A percentile compares a stretch with the other conserved stretches of the same genome.
phyloP scores from a whole-genome alignment of 2,888 invertebrate species.

The Aethes cnicana region DNA sequence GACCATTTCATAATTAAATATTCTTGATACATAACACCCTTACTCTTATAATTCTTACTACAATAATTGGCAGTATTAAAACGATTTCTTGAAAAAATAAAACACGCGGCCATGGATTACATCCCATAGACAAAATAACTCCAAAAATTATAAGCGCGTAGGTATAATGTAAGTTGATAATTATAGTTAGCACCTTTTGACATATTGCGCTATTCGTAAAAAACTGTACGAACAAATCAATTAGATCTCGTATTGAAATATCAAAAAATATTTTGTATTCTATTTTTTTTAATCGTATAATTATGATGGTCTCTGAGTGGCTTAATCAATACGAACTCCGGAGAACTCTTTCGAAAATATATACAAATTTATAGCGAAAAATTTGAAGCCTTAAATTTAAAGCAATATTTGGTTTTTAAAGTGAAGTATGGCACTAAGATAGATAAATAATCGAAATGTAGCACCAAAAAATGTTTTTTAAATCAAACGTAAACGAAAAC shows the following conservation, averaged over 20 bases:
- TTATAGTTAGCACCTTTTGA: slow-evolving; percentile 22
- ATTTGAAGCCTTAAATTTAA: slow-evolving; percentile 31
- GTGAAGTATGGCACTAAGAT: slow-evolving; percentile 29
- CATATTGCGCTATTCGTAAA: slow-evolving; percentile 8
- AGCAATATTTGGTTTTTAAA: slow-evolving; percentile 31
- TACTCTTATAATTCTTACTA: slow-evolving; percentile 4
- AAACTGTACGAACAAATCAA: background rate
- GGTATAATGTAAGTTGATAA: slow-evolving; percentile 11
- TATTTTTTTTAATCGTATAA: background rate
- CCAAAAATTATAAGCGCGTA: slow-evolving; percentile 5
- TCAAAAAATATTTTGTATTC: too few species aligned
- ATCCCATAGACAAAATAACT: slow-evolving; percentile 18
- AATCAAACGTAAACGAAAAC: background rate
- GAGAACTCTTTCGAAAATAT: slow-evolving; percentile 7
- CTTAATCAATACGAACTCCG: background rate
- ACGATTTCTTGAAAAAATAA: background rate
- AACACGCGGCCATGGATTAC: slow-evolving; percentile 6
- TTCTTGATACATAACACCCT: background rate
- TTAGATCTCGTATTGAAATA: background rate
- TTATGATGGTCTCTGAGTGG: background rate
- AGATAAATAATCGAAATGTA: slow-evolving; percentile 9
- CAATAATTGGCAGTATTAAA: slow-evolving; percentile 12
- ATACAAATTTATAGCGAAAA: slow-evolving; percentile 11
- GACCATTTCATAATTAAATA: background rate
- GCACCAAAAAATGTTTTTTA: slow-evolving; percentile 13